Conservation (phyloP, 2,113 vertebrate species). For the Hymenochirus boettgeri region DNA sequence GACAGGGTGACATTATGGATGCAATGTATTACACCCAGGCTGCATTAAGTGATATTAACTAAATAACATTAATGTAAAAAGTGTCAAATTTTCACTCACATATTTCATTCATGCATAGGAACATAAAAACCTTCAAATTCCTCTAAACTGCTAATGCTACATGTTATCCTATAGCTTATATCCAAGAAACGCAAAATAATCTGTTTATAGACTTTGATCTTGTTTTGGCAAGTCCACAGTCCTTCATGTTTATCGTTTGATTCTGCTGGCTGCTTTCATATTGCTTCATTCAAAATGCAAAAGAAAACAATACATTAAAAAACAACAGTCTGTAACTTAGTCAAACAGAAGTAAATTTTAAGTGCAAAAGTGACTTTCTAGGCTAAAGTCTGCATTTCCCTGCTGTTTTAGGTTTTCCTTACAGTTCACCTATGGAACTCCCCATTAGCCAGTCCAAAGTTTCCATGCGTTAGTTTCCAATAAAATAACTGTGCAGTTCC, state of each 20-base stretch:
- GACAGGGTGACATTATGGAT: background rate
- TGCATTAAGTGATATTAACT: slow-evolving; percentile 1
- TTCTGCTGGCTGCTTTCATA: slow-evolving; percentile 77
- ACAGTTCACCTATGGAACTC: slow-evolving; percentile 50
- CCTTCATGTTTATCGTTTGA: slow-evolving; percentile 52
- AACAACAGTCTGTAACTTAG: slow-evolving; percentile 59
- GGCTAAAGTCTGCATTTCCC: slow-evolving; percentile 53
- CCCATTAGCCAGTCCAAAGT: slow-evolving; percentile 43
- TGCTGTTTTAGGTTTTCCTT: slow-evolving; percentile 56
- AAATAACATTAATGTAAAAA: background rate
- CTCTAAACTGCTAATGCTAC: slow-evolving; percentile 22
- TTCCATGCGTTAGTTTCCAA: background rate
- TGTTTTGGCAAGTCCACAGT: slow-evolving; percentile 67
- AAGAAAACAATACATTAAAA: slow-evolving; percentile 42
- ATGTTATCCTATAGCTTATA: slow-evolving; percentile 39
- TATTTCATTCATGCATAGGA: slow-evolving; percentile 4
- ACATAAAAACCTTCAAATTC: background rate
- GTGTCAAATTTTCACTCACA: background rate
- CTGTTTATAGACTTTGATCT: slow-evolving; percentile 58
- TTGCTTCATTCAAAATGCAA: slow-evolving; percentile 79
- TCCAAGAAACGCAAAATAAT: slow-evolving; percentile 5
- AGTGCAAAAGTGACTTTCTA: slow-evolving; percentile 72
- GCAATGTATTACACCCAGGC: background rate
- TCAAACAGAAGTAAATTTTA: slow-evolving; percentile 60
- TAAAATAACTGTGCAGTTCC: background rate